Evolutionary conservation across 2,113 vertebrate genomes (phyloP).

Genomic region (Conger conger): DNA sequence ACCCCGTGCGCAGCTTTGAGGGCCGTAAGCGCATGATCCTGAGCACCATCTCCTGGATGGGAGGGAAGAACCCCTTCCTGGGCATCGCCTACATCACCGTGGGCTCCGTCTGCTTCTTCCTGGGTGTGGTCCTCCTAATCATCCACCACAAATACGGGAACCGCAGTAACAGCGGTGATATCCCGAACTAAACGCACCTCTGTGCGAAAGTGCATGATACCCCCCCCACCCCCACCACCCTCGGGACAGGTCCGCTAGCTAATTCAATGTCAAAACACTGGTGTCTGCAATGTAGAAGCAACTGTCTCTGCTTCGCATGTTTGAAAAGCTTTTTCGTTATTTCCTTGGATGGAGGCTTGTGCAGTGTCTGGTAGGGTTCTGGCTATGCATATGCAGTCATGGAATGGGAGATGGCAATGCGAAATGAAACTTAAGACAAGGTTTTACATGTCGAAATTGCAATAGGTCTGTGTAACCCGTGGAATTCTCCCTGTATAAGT

Average conservation of each 20-base stretch:
- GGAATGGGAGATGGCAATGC: neutral
- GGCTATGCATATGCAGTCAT: neutral
- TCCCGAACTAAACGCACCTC: conserved; percentile 75
- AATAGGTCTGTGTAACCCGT: neutral
- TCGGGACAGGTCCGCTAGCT: conserved; percentile 60
- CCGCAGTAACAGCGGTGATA: conserved; percentile 88
- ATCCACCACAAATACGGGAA: conserved; percentile 97
- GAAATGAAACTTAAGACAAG: neutral
- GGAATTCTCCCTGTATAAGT: conserved; percentile 47
- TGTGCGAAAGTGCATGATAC: neutral
- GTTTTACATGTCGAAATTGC: neutral
- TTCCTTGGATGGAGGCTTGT: neutral
- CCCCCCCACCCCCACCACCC: conserved; percentile 32
- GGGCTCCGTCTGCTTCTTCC: conserved; percentile 93
- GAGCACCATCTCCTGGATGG: conserved; percentile 99
- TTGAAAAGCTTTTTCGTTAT: conserved; percentile 15
- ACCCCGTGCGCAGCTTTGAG: conserved; percentile 90
- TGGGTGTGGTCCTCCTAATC: conserved; percentile 90
- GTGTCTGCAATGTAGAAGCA: no score
- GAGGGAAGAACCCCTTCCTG: conserved; percentile 97
- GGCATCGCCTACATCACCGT: conserved; percentile 96
- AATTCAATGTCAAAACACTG: conserved; percentile 50
- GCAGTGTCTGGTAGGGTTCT: conserved; percentile 22
- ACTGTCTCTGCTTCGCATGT: conserved; percentile 34
- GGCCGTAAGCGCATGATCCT: conserved; percentile 96